These are phyloP conservation scores for Aurelia coerulea DNA, from an alignment of 30 jellyfish, hydroid and myxozoan species.

Conservation along the genomic window DNA sequence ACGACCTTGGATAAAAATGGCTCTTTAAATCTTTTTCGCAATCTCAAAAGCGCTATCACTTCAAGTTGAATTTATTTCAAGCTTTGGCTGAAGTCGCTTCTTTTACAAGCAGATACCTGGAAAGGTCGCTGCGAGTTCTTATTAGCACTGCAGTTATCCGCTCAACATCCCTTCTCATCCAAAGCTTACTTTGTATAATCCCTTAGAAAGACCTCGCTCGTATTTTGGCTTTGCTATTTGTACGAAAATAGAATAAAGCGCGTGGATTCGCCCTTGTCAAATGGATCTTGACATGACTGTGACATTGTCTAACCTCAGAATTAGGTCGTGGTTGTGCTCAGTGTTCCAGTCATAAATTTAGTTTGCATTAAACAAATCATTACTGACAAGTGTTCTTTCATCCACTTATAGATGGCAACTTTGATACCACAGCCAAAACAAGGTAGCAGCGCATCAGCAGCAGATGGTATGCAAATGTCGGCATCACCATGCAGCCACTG, in stretches of 20 bases:
- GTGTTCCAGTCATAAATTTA: constrained; percentile 68
- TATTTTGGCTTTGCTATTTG: background rate
- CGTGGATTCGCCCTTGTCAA: constrained; percentile 42
- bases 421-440: constrained; percentile 59
- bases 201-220: too few species aligned
- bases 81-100: too few species aligned
- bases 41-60: too few species aligned
- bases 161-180: too few species aligned
- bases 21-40: too few species aligned
- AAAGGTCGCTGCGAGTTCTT: too few species aligned
- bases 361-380: constrained; percentile 31
- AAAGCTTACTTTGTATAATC: too few species aligned
- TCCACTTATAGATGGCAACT: constrained; percentile 63
- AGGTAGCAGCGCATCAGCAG: constrained; percentile 53
- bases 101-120: too few species aligned
- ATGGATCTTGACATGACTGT: constrained; percentile 45
- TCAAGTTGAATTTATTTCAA: too few species aligned
- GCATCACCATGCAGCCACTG: constrained; percentile 77
- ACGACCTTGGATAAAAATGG: too few species aligned
- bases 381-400: background rate
- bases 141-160: too few species aligned
- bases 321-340: constrained; percentile 33
- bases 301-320: constrained; percentile 79
- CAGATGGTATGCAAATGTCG: constrained; percentile 42
- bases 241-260: constrained; percentile 16